Evolutionary conservation across 2,888 invertebrate species (phyloP).

Genomic region (Drosophila niveifrons): DNA sequence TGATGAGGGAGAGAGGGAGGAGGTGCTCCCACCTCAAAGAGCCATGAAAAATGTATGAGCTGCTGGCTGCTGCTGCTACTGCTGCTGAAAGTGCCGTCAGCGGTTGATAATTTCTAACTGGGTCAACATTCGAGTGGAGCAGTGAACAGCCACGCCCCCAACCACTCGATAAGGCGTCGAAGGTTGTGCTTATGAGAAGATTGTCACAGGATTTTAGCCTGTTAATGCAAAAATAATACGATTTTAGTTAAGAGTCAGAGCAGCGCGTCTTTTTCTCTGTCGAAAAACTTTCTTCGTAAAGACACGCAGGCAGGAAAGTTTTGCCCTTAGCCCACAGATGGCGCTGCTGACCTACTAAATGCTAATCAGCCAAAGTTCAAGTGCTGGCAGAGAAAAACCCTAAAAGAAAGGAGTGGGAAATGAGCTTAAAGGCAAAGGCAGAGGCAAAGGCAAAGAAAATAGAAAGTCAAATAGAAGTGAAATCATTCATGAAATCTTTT

Average conservation of each 20-base stretch:
- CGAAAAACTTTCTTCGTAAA: too few relatives aligned
- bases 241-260: conserved; percentile 58
- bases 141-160: conserved; percentile 24
- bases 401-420: not conserved
- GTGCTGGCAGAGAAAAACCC: conserved; percentile 28
- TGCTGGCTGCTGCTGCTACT: conserved; percentile 26
- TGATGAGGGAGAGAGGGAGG: not conserved
- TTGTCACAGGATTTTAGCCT: conserved; percentile 42
- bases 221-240: conserved; percentile 79
- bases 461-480: conserved; percentile 72
- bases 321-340: conserved; percentile 41
- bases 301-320: conserved; percentile 42
- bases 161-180: conserved; percentile 29
- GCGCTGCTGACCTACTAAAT: conserved; percentile 75
- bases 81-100: conserved; percentile 40
- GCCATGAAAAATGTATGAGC: conserved; percentile 67
- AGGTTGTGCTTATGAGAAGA: conserved; percentile 21
- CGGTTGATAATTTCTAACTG: conserved; percentile 62
- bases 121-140: conserved; percentile 44
- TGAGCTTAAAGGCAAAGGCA: not conserved
- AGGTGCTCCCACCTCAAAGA: conserved; percentile 29
- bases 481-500: conserved; percentile 79
- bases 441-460: not conserved
- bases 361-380: conserved; percentile 73
- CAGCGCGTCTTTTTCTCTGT: conserved; percentile 11